Base-by-base conservation (phyloP, 2,888 invertebrate genomes). In the Tiphia femorata region DNA sequence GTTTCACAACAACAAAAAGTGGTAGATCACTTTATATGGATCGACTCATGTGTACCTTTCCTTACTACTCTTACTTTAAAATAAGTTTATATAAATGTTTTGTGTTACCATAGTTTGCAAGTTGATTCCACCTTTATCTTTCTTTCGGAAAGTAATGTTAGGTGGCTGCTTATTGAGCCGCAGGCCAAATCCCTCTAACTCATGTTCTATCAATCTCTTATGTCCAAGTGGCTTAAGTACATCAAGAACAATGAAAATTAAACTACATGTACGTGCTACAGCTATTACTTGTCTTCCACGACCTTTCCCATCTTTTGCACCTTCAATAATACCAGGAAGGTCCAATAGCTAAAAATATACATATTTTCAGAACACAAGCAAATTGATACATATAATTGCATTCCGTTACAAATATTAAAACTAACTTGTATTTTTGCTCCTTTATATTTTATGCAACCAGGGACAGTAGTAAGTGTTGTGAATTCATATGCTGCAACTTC, bases 401-500 rank as follows among this genome's bases (percentile, higher is more conserved):
- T n/a, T n/a, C n/a, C n/a, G n/a, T n/a, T n/a, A n/a, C n/a, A n/a
- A n/a, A n/a, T n/a, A n/a, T 19, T 23, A 38, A 29, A 20, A 57
- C 62, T 72, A 76, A 94, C 94, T 89, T 97, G 97, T 81, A 99
- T 96, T 87, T 99, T 99, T 63, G 98, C 99, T 67, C 98, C 99
- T 85, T 99, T 98, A 83, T 96, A 97, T 85, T 96, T 96, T 73
- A 98, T 98, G 81, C 99, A 99, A 12, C 99, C 99, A 0, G 99
- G 99, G 8, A 99, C 99, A 6, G 99, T 99, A 1, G 99, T 99
- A 3, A 99, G 88, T 0, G 99, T 99, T 64, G 99, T 99, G 85
- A 99, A 99, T 86, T 99, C 99, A 82, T 99, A 99, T 0, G 98
- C 98, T 25, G 98, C 99, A 4, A 98, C 98, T 86, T 99, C 99